Evolutionary conservation across 2,113 vertebrate species (phyloP).

Genomic region (Megaceryle maxima): DNA sequence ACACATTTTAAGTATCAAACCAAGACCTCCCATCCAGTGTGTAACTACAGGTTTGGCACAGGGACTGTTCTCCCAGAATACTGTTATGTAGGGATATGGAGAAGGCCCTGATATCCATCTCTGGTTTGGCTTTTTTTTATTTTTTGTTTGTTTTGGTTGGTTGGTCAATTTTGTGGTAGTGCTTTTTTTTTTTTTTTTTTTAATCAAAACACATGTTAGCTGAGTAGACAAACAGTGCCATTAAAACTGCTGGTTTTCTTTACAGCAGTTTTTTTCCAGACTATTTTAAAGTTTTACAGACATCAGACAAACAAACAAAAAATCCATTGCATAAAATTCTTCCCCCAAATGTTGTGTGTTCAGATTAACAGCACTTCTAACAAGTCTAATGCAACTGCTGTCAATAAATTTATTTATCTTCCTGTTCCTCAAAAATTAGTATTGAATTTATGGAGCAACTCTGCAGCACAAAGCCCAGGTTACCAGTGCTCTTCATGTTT

Average conservation of each 20-base stretch:
- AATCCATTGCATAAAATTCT: not conserved
- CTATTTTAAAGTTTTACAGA: not conserved
- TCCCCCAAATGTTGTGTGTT: not conserved
- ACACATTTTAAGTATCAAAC: accelerated
- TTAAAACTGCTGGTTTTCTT: not conserved
- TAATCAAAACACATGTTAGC: not conserved
- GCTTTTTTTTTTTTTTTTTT: not conserved
- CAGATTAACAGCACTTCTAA: not conserved
- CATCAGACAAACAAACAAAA: not conserved
- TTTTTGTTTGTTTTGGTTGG: not conserved
- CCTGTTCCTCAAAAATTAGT: not conserved
- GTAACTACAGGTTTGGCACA: not conserved
- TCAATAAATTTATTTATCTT: not conserved
- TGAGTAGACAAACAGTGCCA: not conserved
- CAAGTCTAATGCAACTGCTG: not conserved
- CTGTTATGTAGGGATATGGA: not conserved
- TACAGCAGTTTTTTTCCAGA: not conserved
- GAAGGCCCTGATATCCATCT: not conserved
- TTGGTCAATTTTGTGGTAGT: too few relatives aligned
- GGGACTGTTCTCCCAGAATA: too few relatives aligned
- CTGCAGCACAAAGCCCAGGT: not conserved
- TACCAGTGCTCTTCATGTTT: not conserved
- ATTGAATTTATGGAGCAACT: not conserved
- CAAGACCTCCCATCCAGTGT: not conserved
- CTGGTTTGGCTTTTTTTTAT: not conserved